Conservation (phyloP, 1,140 invertebrate species). For the Eciton burchellii region DNA sequence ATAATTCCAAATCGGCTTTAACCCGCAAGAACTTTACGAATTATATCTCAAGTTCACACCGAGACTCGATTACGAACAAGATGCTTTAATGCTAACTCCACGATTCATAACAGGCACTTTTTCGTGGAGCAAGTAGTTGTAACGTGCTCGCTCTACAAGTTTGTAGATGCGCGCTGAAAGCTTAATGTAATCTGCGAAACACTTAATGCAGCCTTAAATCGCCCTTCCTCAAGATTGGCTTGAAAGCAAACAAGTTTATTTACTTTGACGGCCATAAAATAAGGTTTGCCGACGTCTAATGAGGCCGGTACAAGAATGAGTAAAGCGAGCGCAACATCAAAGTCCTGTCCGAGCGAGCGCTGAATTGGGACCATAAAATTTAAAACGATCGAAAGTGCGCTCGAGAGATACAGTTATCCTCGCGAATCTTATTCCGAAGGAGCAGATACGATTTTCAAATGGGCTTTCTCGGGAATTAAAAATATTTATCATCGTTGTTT, state of each 20-base stretch:
- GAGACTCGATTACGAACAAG: slow-evolving; percentile 8
- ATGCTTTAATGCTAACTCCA: background rate
- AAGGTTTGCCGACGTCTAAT: background rate
- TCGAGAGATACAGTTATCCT: background rate
- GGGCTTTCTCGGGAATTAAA: background rate
- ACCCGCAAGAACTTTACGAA: background rate
- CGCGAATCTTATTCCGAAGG: background rate
- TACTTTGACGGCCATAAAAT: slow-evolving; percentile 3
- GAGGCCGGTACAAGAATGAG: background rate
- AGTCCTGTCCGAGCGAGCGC: background rate
- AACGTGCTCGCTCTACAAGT: background rate
- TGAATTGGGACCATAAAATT: slow-evolving; percentile 5
- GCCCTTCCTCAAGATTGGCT: background rate
- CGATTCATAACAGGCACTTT: slow-evolving; percentile 13
- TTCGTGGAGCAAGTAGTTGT: background rate
- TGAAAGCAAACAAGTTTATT: background rate
- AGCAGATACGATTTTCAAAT: background rate
- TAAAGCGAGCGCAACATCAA: slow-evolving; percentile 2
- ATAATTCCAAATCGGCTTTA: background rate
- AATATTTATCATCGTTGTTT: background rate
- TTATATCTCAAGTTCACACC: background rate
- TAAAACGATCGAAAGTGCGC: background rate
- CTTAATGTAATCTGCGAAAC: slow-evolving; percentile 21
- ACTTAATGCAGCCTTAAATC: slow-evolving; percentile 9
- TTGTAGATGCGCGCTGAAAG: slow-evolving; percentile 23